Conservation (phyloP, 1,140 invertebrate genomes). For the Drosophila sproati region DNA sequence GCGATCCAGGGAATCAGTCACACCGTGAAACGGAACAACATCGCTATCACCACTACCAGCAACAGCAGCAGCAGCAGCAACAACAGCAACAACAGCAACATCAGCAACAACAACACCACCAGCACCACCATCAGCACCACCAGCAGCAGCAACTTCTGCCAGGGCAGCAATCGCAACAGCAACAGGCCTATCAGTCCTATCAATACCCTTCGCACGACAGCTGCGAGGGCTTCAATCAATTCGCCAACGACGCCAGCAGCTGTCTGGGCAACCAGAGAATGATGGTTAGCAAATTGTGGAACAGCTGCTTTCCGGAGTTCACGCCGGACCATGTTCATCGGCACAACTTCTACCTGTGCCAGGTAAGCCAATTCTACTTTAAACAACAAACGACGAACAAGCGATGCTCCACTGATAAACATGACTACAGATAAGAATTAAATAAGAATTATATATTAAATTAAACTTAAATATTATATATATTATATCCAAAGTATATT, state of each 20-base stretch:
- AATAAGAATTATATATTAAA: too few species aligned
- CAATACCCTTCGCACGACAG: constrained; percentile 78
- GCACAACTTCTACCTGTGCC: constrained; percentile 83
- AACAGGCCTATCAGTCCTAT: constrained; percentile 69
- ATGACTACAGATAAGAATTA: too few species aligned
- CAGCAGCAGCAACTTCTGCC: constrained; percentile 47
- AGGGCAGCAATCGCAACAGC: constrained; percentile 51
- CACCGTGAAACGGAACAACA: constrained; percentile 61
- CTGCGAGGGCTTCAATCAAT: constrained; percentile 79
- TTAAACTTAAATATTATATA: too few species aligned
- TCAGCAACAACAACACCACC: constrained; percentile 29
- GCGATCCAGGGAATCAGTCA: constrained; percentile 48
- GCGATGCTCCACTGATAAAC: too few species aligned
- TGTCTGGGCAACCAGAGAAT: constrained; percentile 81
- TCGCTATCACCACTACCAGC: constrained; percentile 57
- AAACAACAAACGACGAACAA: too few species aligned
- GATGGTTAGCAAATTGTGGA: constrained; percentile 85
- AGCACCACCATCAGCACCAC: constrained; percentile 44
- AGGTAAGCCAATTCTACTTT: constrained; percentile 53
- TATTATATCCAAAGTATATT: too few species aligned
- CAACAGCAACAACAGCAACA: constrained; percentile 40
- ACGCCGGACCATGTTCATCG: constrained; percentile 83
- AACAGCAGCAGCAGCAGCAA: constrained; percentile 48
- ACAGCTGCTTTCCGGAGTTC: constrained; percentile 83
- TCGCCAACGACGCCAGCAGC: constrained; percentile 70